Evolutionary conservation across 2,797 vertebrate species (phyloP).

Genomic region (Gymnoscopelus microlampas): DNA sequence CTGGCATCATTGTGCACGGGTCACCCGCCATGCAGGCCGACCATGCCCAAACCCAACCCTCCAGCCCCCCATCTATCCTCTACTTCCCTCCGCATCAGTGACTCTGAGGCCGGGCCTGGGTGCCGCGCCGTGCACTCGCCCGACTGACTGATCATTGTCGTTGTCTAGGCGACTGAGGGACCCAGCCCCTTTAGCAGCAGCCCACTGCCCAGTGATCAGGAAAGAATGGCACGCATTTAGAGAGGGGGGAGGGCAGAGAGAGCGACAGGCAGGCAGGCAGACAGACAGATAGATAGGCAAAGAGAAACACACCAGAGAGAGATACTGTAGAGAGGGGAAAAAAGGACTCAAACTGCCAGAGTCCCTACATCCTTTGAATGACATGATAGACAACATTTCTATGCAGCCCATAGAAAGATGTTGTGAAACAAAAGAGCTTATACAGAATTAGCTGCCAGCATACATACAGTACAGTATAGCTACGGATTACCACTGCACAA

Average conservation of each 20-base stretch:
- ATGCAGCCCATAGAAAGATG: neutral
- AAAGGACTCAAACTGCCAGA: neutral
- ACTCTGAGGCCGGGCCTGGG: slow-evolving; percentile 56
- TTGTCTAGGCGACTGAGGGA: slow-evolving; percentile 66
- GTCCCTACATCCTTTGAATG: neutral
- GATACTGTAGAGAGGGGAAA: neutral
- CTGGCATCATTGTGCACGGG: slow-evolving; percentile 61
- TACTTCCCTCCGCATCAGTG: slow-evolving; percentile 59
- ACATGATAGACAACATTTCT: neutral
- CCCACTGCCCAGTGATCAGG: slow-evolving; percentile 42
- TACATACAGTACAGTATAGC: neutral
- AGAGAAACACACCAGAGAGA: neutral
- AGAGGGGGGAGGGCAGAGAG: slow-evolving; percentile 2
- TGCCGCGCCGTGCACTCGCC: slow-evolving; percentile 65
- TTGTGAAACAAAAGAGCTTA: neutral
- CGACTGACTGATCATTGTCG: slow-evolving; percentile 71
- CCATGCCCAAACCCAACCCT: slow-evolving; percentile 41
- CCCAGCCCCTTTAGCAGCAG: slow-evolving; percentile 64
- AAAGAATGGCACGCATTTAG: slow-evolving; percentile 45
- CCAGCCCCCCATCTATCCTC: slow-evolving; percentile 36
- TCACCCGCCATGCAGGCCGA: slow-evolving; percentile 53
- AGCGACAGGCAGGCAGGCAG: neutral
- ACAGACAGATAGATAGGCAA: neutral
- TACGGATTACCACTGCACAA: neutral
- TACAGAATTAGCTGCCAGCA: neutral